phyloP scores from a whole-genome alignment of 2,888 invertebrate genomes.

The Colostygia pectinataria region DNA sequence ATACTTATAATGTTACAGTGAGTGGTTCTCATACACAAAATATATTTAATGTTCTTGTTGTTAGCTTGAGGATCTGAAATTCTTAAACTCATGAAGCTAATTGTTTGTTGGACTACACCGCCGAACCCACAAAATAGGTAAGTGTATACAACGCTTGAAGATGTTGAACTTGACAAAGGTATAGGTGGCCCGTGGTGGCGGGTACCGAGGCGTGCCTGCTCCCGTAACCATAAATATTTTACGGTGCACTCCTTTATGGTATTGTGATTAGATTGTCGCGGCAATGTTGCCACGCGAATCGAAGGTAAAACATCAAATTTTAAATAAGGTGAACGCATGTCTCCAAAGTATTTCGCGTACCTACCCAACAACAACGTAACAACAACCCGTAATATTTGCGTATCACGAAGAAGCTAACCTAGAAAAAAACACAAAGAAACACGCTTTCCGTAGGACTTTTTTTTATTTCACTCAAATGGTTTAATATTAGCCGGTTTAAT shows the following conservation, averaged over 20 bases:
- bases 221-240: slow-evolving; percentile 71
- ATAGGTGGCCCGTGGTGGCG: slow-evolving; percentile 47
- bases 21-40: too few relatives aligned
- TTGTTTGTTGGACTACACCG: slow-evolving; percentile 19
- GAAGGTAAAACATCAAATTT: slow-evolving; percentile 63
- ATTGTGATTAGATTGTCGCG: slow-evolving; percentile 72
- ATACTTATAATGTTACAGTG: background rate
- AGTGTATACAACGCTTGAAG: slow-evolving; percentile 19
- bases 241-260: slow-evolving; percentile 70
- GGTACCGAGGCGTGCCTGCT: slow-evolving; percentile 67
- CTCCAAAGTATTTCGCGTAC: slow-evolving; percentile 42
- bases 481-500: background rate
- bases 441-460: background rate
- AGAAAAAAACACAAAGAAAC: slow-evolving; percentile 16
- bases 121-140: slow-evolving; percentile 13
- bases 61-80: slow-evolving; percentile 5
- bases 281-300: slow-evolving; percentile 56
- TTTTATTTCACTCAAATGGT: background rate
- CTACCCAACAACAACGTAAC: slow-evolving; percentile 28
- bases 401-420: slow-evolving; percentile 30
- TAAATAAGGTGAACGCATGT: slow-evolving; percentile 56
- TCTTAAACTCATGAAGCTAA: slow-evolving; percentile 15
- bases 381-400: slow-evolving; percentile 36
- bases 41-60: background rate
- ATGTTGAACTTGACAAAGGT: slow-evolving; percentile 43